Conservation (phyloP, 2,797 vertebrate genomes). For the Heliangelus exortis region DNA sequence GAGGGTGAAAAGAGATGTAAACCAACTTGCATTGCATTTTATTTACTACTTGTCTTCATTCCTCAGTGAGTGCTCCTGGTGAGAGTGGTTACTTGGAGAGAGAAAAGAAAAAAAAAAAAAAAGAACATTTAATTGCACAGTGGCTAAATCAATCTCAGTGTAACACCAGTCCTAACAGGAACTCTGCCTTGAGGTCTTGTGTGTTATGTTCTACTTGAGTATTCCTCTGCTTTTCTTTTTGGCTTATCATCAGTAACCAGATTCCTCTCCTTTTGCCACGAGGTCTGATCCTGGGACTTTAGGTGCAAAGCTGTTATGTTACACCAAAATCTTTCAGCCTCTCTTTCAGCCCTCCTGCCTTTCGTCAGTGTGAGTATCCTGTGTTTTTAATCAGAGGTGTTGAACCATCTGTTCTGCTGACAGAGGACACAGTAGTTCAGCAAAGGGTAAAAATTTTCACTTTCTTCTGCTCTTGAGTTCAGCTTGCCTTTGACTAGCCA, state of each 20-base stretch:
- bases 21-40: conserved; percentile 3
- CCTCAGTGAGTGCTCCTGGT: background rate
- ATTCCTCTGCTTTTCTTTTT: background rate
- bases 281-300: background rate
- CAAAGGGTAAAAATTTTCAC: background rate
- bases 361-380: background rate
- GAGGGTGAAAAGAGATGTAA: background rate
- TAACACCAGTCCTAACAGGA: background rate
- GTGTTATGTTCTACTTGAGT: background rate
- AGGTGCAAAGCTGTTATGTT: background rate
- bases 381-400: background rate
- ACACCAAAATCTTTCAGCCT: background rate
- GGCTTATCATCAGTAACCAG: background rate
- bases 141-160: background rate
- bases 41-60: conserved; percentile 25
- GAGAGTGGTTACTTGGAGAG: background rate
- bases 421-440: background rate
- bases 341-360: background rate
- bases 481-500: background rate
- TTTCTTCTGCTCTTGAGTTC: background rate
- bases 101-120: background rate
- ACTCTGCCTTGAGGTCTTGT: background rate
- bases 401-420: background rate
- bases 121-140: background rate
- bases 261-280: background rate